Base-by-base conservation (phyloP, 2,888 invertebrate genomes). In the Dexiosoma caninum region DNA sequence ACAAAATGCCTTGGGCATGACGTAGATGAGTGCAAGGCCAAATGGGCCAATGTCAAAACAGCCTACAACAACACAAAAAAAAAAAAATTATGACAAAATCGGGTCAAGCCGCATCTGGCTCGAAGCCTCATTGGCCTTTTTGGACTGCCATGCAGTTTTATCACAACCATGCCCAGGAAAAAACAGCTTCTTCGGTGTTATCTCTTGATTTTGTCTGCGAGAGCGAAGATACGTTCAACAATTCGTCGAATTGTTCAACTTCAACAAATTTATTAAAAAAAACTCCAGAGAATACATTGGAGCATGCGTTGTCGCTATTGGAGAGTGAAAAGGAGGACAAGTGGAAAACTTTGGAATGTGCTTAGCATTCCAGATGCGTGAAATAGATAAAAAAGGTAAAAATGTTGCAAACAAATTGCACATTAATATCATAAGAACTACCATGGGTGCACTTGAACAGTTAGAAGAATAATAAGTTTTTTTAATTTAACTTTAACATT, bases 21-120 rank as follows among this genome's bases (percentile, higher is more conserved):
- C 46, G 46, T 19, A 57, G 57, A 37, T 32, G 32, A 57, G 32
- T 32, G 57, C 57, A 57, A 57, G 37, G 57, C 57, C 37, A 57
- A 57, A 40, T 21, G 49, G 23, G 12, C 40, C 42, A 42, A 42
- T 55, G 55, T 55, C 32, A 55, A 55, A 55, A 55, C 55, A 9
- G 55, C 55, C 55, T 55, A 55, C 55, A 55, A 32, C 55, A 55
- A 55, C 55, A 55, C 19, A 16, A 57, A 57, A 57, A 57, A 57
- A n/a, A n/a, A 57, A 57, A 37, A 19, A 35, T 16, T 3, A 40
- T 57, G 37, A 40, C 37, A 37, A 57, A 57, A 32, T 57, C 57
- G 37, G 35, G 27, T 27, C 27, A 27, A 27, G 27, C 27, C 27
- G 27, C 27, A 57, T 40, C 21, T 16, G 19, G 40, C 16, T 40